Evolutionary conservation across 2,888 invertebrate genomes (phyloP), one percentile per base, ranked within the genome.

Genomic region (Allolobophora icterica): DNA sequence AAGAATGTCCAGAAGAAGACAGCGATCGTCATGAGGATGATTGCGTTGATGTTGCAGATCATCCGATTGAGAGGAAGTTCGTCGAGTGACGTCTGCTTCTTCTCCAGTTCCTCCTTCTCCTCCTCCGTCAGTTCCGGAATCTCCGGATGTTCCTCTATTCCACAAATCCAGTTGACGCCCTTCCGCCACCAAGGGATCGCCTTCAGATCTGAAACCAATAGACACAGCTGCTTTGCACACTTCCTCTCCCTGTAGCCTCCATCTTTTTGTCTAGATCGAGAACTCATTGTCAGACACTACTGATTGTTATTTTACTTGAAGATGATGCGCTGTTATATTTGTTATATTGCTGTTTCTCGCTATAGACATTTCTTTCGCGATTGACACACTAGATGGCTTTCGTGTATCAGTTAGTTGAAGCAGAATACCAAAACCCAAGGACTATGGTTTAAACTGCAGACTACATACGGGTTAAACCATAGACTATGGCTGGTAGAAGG

Each of bases 1-100:
- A 94, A 95, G 91, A 94, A 95, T 38, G 94, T 95, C 94, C 95
- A 95, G n/a, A 95, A 87, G 92, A 95, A 95, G 33, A 94, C 92
- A 11, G 94, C 94, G 8, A 95, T 52, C 0, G 94, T 93, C 93
- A 95, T 94, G 2, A 95, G 93, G 1, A 95, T 21, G 30, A 95
- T 91, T 5, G 95, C 95, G 91, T 94, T 95, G 84, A 94, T 89
- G 92, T 95, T 95, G 90, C 94, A 94, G 13, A 94, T 92, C 90
- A 94, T 94, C 89, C 93, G 93, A 94, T 95, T 95, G 45, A 93
- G 93, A 89, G 94, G 94, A 6, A 93, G 93, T 93, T 96, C 96
- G 52, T 95, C 93, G 52, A 96, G 94, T 34, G 94, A 94, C 34
- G 94, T 93, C 92, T 94, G 94, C 91, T 95, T 94, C 19, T 30